A percentile compares a stretch with the other conserved stretches of the same genome.
phyloP scores from a whole-genome alignment of 2,888 invertebrate genomes.

The Xanthorhoe designata region DNA sequence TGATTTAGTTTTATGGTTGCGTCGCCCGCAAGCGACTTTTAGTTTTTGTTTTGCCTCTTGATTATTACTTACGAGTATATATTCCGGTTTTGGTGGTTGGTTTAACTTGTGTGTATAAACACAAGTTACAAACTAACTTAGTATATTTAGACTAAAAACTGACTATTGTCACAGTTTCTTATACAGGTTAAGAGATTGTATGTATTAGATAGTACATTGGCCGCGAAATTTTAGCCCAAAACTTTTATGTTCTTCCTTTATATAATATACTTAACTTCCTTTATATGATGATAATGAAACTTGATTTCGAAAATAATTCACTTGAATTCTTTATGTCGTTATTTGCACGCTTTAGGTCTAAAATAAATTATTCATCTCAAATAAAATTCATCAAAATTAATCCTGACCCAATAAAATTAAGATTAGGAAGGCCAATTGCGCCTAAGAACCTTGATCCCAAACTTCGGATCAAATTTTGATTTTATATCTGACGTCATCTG shows the following conservation, averaged over 20 bases:
- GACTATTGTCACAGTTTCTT: no score
- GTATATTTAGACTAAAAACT: no score
- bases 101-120: neutral
- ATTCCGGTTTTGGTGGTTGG: slow-evolving; percentile 12
- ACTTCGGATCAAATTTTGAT: slow-evolving; percentile 49
- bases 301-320: no score
- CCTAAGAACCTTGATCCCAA: slow-evolving; percentile 14
- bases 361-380: neutral
- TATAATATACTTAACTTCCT: no score
- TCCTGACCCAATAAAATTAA: slow-evolving; percentile 6
- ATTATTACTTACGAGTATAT: slow-evolving; percentile 6
- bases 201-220: no score
- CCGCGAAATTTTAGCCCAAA: no score
- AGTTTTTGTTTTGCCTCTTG: slow-evolving; percentile 17
- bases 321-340: no score
- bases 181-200: no score
- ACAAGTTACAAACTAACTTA: no score
- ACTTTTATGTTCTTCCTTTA: no score
- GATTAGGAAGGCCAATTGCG: slow-evolving; percentile 8
- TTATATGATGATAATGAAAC: no score
- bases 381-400: neutral
- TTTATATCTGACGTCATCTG: slow-evolving; percentile 78
- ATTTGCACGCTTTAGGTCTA: neutral
- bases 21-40: slow-evolving; percentile 38
- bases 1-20: slow-evolving; percentile 51